These are phyloP conservation scores for Aix galericulata DNA, from an alignment of 2,113 vertebrate species.

Conservation along the genomic window DNA sequence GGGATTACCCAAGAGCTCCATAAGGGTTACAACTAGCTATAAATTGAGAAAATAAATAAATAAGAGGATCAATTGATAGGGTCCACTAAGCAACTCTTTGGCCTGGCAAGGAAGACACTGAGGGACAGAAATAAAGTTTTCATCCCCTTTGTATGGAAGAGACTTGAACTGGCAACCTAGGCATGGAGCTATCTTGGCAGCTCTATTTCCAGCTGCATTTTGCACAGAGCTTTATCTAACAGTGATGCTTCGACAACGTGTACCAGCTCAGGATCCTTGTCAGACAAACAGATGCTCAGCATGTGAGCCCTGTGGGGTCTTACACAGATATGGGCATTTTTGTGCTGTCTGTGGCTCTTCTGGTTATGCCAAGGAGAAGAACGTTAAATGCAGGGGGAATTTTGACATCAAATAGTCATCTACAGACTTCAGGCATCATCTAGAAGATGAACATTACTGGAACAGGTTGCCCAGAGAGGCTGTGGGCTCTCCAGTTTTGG, in stretches of 20 bases:
- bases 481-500: too few species aligned
- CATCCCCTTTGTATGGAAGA: not conserved
- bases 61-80: not conserved
- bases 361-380: not conserved
- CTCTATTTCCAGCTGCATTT: not conserved
- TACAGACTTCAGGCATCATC: not conserved
- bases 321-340: not conserved
- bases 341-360: not conserved
- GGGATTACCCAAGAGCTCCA: not conserved
- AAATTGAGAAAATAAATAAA: not conserved
- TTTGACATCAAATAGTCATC: not conserved
- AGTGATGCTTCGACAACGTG: fast-evolving
- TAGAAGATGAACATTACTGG: not conserved
- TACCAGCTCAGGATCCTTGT: not conserved
- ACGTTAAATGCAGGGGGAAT: not conserved
- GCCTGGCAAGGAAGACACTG: not conserved
- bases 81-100: not conserved
- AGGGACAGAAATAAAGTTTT: not conserved
- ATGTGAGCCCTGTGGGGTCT: not conserved
- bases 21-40: not conserved
- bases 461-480: too few species aligned
- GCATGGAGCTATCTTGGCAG: not conserved
- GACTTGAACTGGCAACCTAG: not conserved
- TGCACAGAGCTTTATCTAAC: not conserved
- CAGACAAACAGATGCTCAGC: not conserved